Percentiles rank a stretch among this genome's conserved stretches.
Evolutionary conservation across 2,113 vertebrate species (phyloP).

Genomic region (Elaphurus davidianus): DNA sequence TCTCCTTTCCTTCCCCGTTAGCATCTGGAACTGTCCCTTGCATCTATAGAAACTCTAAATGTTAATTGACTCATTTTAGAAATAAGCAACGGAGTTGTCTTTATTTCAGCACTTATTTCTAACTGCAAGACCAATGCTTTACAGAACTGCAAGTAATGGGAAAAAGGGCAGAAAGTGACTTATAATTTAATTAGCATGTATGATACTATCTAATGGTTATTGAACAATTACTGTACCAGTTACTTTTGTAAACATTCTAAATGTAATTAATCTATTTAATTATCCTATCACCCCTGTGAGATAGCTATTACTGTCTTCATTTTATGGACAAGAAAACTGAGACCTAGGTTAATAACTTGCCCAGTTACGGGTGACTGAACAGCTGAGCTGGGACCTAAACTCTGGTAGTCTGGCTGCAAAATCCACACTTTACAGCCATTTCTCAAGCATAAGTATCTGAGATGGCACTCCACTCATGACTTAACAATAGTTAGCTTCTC

Average conservation of each 20-base stretch:
- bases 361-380: neutral
- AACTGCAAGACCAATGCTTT: neutral
- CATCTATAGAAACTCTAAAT: neutral
- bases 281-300: neutral
- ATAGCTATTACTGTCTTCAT: neutral
- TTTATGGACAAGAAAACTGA: neutral
- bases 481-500: neutral
- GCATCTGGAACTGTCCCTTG: neutral
- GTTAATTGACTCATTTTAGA: neutral
- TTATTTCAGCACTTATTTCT: neutral
- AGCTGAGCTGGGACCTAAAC: neutral
- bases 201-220: neutral
- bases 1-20: neutral
- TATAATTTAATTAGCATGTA: neutral
- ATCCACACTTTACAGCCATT: neutral
- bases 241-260: neutral
- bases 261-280: neutral
- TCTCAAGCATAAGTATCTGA: neutral
- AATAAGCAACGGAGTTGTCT: neutral
- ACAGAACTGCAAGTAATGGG: neutral
- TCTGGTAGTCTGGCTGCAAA: neutral
- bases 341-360: neutral
- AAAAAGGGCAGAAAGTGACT: neutral
- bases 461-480: neutral
- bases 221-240: neutral